Base-by-base conservation (phyloP, 2,888 invertebrate genomes). In the Athetis lepigone region DNA sequence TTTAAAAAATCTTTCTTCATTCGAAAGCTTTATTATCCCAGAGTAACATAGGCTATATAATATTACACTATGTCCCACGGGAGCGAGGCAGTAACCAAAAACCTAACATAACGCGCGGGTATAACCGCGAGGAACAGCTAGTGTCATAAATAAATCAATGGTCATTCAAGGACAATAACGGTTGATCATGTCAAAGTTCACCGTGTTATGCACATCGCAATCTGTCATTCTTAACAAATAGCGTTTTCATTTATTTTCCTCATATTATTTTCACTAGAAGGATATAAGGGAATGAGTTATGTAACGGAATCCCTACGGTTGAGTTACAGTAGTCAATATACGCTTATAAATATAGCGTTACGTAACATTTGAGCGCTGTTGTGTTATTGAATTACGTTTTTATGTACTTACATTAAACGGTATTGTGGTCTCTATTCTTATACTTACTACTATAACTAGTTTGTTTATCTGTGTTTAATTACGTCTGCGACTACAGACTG, bases 331-430 rank as follows among this genome's bases (percentile, higher is more conserved):
- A 39, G 57, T 16, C 43, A 19, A 52, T 21, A 37, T 29, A 21
- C n/a, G 27, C 42, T 42, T 36, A 55, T 39, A 58, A 62, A 58
- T 55, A 40, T 51, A 29, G n/a, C 5, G 18, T 70, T 43, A 75
- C 50, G 52, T 7, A 50, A 70, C 36, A 3, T 29, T 50, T 37
- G 4, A 54, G 40, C 18, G 9, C 19, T 29, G 23, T 47, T 55
- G 51, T 69, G 40, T 75, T 70, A 75, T 57, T 50, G 29, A 46
- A 75, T 75, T 57, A 71, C 25, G 19, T 27, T 52, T 69, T 54
- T 68, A 62, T 33, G 25, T 42, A 54, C 18, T 7, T 25, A 40
- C 6, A 1, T 13, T 25, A 2, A 36, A 33, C 13, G 11, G 13
- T 33, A 33, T 13, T 33, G 13, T 13, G 33, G 11, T 33, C 2